Conservation (phyloP, 2,888 invertebrate species). For the Plebejus anna region DNA sequence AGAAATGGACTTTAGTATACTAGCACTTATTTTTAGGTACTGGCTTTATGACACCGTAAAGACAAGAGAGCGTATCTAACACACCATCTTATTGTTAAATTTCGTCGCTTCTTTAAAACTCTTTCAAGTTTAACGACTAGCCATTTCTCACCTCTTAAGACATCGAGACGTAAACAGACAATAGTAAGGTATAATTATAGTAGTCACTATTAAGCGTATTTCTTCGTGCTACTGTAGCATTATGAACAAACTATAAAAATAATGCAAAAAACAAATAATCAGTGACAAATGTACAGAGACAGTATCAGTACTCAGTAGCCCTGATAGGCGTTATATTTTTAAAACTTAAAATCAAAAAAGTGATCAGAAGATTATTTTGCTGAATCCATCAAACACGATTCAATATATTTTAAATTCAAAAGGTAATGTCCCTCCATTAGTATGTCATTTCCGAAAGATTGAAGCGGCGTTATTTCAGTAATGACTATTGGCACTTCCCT, state of each 20-base stretch:
- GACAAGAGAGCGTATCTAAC: background rate
- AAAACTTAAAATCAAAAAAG: no score
- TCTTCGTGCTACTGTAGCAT: no score
- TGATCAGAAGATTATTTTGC: no score
- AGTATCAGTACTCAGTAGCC: no score
- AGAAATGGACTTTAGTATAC: background rate
- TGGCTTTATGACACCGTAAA: background rate
- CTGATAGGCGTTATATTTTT: no score
- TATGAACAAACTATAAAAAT: no score
- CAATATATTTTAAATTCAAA: background rate
- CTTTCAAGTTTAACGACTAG: constrained; percentile 1
- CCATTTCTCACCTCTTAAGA: background rate
- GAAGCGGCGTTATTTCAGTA: background rate
- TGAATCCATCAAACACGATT: no score
- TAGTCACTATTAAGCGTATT: no score
- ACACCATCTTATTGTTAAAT: background rate
- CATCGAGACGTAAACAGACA: background rate
- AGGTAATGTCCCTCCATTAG: background rate
- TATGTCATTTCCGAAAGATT: background rate
- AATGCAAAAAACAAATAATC: no score
- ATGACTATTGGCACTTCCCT: background rate
- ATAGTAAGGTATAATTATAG: background rate
- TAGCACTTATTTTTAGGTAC: background rate
- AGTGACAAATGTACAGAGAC: no score
- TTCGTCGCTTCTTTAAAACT: background rate